Percentiles rank a stretch among this genome's conserved stretches.
Evolutionary conservation across 2,888 invertebrate species (phyloP).

Genomic region (Lasioglossum vierecki): DNA sequence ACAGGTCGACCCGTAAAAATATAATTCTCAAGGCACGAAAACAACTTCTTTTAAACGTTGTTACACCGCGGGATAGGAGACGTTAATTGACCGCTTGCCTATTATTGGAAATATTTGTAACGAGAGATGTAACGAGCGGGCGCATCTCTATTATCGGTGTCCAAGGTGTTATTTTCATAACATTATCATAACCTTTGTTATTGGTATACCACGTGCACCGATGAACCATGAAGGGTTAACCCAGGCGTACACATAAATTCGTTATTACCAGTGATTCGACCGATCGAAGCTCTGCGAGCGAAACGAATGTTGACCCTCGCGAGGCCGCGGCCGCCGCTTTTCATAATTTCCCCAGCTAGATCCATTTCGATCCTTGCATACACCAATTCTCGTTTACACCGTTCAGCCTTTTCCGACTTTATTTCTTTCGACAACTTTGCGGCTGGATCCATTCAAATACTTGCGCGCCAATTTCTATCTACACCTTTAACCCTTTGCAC

Average conservation of each 20-base stretch:
- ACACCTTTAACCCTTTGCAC: too few relatives aligned
- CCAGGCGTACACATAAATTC: neutral
- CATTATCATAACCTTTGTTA: constrained; percentile 4
- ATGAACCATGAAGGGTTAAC: neutral
- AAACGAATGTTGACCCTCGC: neutral
- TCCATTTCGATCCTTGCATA: neutral
- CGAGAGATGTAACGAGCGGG: neutral
- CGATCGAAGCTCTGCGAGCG: neutral
- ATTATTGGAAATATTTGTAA: neutral
- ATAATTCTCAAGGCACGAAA: neutral
- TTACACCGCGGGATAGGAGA: neutral
- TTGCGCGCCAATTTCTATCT: too few relatives aligned
- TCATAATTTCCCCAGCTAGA: neutral
- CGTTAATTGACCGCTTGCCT: neutral
- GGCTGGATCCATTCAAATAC: neutral
- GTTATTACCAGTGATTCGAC: neutral
- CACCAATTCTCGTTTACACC: neutral
- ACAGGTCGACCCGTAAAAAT: neutral
- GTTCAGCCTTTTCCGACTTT: neutral
- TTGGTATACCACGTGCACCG: neutral
- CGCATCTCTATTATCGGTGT: neutral
- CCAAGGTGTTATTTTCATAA: neutral
- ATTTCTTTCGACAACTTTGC: neutral
- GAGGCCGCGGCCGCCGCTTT: neutral
- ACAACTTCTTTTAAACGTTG: neutral